A percentile compares a stretch with the other conserved stretches of the same genome.
phyloP scores from a whole-genome alignment of 2,888 invertebrate genomes.

The Pammene aurita region DNA sequence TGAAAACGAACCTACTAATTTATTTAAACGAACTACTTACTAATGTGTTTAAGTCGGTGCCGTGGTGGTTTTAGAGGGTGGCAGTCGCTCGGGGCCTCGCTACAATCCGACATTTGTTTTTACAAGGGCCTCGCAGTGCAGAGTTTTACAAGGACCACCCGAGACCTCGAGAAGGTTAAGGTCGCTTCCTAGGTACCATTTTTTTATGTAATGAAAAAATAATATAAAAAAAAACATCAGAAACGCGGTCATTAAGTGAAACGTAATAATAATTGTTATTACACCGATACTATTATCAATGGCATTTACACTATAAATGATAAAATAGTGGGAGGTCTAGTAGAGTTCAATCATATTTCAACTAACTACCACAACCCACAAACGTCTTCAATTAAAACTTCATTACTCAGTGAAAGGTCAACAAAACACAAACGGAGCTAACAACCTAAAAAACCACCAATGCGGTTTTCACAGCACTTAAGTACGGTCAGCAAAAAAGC shows the following conservation, averaged over 20 bases:
- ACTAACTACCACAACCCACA: not conserved
- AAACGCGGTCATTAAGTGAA: not conserved
- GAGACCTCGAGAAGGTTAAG: too few species aligned
- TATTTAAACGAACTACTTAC: too few species aligned
- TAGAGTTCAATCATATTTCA: not conserved
- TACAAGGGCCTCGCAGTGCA: too few species aligned
- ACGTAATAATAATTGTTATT: not conserved
- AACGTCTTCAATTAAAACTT: conserved; percentile 25
- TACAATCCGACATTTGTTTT: too few species aligned
- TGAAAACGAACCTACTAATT: too few species aligned
- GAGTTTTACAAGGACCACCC: too few species aligned
- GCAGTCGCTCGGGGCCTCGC: too few species aligned
- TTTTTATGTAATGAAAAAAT: too few species aligned
- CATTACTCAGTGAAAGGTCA: conserved; percentile 40
- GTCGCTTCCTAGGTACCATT: too few species aligned
- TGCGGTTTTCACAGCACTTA: conserved; percentile 40
- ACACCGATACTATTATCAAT: not conserved
- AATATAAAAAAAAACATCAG: not conserved
- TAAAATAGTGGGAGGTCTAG: not conserved
- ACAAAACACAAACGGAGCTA: conserved; percentile 28
- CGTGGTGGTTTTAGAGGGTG: too few species aligned
- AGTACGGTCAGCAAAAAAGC: conserved; percentile 42
- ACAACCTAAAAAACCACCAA: conserved; percentile 36
- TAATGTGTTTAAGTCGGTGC: too few species aligned
- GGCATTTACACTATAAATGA: conserved; percentile 10